These are phyloP conservation scores for Ammodytes marinus DNA, from an alignment of 2,113 vertebrate species.

Conservation along the genomic window DNA sequence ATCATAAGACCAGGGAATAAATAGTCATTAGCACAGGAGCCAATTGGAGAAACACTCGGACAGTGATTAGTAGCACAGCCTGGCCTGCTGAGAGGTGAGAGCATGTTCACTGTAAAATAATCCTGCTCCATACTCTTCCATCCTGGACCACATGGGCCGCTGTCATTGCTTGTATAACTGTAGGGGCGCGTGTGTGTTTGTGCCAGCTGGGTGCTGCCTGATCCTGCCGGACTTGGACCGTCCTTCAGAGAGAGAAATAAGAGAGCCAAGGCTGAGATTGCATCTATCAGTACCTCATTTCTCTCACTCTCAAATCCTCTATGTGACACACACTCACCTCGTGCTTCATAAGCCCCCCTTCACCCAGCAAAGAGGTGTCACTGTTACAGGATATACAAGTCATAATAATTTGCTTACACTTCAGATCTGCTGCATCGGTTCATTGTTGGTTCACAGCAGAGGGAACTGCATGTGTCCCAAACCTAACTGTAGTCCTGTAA, in stretches of 20 bases:
- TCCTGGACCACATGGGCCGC: constrained; percentile 44
- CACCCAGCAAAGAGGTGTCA: background rate
- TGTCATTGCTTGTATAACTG: constrained; percentile 38
- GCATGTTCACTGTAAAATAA: constrained; percentile 77
- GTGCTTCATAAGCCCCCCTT: constrained; percentile 6
- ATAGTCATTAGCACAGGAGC: constrained; percentile 13
- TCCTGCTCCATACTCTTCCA: constrained; percentile 53
- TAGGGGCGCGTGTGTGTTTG: constrained; percentile 21
- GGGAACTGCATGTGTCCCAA: background rate
- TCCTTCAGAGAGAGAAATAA: constrained; percentile 55
- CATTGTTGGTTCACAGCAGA: no score
- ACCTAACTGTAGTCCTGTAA: background rate
- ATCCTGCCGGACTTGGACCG: constrained; percentile 30
- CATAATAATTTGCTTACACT: background rate
- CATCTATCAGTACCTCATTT: constrained; percentile 55
- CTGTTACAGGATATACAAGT: constrained; percentile 17
- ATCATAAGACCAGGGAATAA: constrained; percentile 51
- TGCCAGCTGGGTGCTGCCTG: constrained; percentile 35
- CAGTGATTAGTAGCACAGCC: constrained; percentile 45
- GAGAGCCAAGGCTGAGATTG: constrained; percentile 54
- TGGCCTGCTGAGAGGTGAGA: constrained; percentile 69
- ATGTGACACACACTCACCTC: constrained; percentile 40
- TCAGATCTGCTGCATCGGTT: background rate
- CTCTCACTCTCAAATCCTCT: constrained; percentile 29
- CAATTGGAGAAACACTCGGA: constrained; percentile 31